Evolutionary conservation across 2,113 vertebrate species (phyloP).

Genomic region (Brienomyrus longianalis): DNA sequence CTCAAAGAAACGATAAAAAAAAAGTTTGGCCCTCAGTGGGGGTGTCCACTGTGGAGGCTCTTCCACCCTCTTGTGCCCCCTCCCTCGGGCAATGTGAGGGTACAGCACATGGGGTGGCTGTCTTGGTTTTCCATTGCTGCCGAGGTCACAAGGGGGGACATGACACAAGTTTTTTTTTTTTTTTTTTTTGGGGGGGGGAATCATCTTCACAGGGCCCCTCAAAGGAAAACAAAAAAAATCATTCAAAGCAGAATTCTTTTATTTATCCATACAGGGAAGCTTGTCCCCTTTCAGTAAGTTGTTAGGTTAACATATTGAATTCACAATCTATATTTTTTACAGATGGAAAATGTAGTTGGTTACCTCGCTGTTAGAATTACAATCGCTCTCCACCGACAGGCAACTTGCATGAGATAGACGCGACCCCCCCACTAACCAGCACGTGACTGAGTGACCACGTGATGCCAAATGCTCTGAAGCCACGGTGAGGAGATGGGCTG

Average conservation of each 20-base stretch:
- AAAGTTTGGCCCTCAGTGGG: not conserved
- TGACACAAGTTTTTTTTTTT: not conserved
- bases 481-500: not conserved
- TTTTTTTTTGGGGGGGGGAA: not conserved
- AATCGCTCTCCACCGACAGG: not conserved
- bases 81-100: not conserved
- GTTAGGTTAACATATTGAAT: not conserved
- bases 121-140: not conserved
- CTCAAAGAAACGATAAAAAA: conserved; percentile 4
- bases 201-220: not conserved
- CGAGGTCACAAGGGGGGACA: not conserved
- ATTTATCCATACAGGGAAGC: not conserved
- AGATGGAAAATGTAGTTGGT: not conserved
- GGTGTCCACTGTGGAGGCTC: not conserved
- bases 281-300: not conserved
- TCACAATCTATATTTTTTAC: not conserved
- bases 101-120: not conserved
- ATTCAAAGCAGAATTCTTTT: not conserved
- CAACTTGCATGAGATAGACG: not conserved
- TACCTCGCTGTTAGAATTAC: not conserved
- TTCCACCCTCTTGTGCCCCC: not conserved
- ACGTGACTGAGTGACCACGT: no score
- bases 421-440: no score
- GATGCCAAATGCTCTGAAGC: not conserved
- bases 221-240: not conserved